phyloP scores from a whole-genome alignment of 1,140 invertebrate species.

The Odontomachus brunneus region DNA sequence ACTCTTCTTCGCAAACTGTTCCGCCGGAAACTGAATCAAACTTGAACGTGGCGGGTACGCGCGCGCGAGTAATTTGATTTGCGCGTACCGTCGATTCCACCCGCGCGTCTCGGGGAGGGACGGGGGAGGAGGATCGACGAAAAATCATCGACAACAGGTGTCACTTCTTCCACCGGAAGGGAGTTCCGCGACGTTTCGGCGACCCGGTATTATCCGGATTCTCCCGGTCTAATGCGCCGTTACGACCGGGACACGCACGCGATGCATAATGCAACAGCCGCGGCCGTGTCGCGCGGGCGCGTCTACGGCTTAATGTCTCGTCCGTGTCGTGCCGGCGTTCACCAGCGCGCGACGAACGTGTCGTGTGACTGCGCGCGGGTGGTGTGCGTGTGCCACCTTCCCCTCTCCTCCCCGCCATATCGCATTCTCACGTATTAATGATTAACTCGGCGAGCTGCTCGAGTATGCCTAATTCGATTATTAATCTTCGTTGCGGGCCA shows the following conservation, averaged over 20 bases:
- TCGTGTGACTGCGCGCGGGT: not conserved
- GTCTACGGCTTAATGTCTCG: slow-evolving; percentile 45
- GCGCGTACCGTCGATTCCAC: slow-evolving; percentile 1
- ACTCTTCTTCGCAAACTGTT: slow-evolving; percentile 28
- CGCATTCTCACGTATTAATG: slow-evolving; percentile 44
- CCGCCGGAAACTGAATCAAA: slow-evolving; percentile 45
- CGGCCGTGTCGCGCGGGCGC: not conserved
- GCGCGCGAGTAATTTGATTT: slow-evolving; percentile 33
- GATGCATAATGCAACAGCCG: slow-evolving; percentile 67
- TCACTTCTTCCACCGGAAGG: slow-evolving; percentile 5
- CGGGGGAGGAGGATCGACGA: not conserved
- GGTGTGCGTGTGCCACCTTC: not conserved
- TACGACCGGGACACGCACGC: slow-evolving; percentile 38
- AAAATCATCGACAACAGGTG: slow-evolving; percentile 58
- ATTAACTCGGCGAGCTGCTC: slow-evolving; percentile 9
- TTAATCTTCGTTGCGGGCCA: slow-evolving; percentile 8
- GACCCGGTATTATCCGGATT: slow-evolving; percentile 41
- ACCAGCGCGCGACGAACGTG: not conserved
- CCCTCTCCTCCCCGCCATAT: not conserved
- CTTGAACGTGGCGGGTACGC: slow-evolving; percentile 1
- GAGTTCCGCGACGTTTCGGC: not conserved
- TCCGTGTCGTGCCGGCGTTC: not conserved
- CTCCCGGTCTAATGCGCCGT: slow-evolving; percentile 40
- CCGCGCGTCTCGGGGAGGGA: not conserved
- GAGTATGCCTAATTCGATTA: slow-evolving; percentile 18